Evolutionary conservation across 2,113 vertebrate species (phyloP).

Genomic region (Noturus placidus): DNA sequence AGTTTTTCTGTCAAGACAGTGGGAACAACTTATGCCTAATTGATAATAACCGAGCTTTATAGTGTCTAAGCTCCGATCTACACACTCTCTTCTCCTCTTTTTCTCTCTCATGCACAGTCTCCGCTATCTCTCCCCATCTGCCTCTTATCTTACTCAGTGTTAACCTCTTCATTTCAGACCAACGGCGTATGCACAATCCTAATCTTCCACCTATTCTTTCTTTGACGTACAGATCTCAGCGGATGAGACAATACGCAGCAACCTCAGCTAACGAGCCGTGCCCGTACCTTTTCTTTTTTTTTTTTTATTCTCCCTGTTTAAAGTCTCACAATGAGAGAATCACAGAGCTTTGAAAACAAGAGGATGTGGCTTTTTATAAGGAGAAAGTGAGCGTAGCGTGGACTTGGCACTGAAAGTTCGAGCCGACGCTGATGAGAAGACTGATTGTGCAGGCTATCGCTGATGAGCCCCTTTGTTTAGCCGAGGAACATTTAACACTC

Average conservation of each 20-base stretch:
- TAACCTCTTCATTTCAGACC: slow-evolving; percentile 78
- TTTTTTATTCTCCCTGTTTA: slow-evolving; percentile 18
- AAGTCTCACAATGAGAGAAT: slow-evolving; percentile 56
- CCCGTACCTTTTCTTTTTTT: slow-evolving; percentile 37
- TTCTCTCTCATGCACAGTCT: slow-evolving; percentile 55
- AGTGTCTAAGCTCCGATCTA: slow-evolving; percentile 70
- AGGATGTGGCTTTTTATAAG: not conserved
- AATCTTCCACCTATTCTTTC: slow-evolving; percentile 75
- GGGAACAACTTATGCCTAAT: slow-evolving; percentile 62
- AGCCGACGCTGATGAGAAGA: slow-evolving; percentile 47
- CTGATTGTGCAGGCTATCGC: slow-evolving; percentile 41
- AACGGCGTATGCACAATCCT: slow-evolving; percentile 70
- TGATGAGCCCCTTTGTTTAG: slow-evolving; percentile 51
- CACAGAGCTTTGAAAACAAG: slow-evolving; percentile 39
- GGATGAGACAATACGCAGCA: slow-evolving; percentile 67
- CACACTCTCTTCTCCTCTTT: slow-evolving; percentile 66
- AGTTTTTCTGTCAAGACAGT: slow-evolving; percentile 59
- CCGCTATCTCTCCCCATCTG: slow-evolving; percentile 67
- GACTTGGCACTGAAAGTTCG: not conserved
- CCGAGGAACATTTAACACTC: slow-evolving; percentile 26
- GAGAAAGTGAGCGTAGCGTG: slow-evolving; percentile 2
- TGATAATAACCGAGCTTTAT: slow-evolving; percentile 65
- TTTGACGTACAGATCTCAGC: slow-evolving; percentile 67
- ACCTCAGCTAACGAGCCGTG: slow-evolving; percentile 70
- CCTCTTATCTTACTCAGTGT: slow-evolving; percentile 65